Base-by-base conservation (phyloP, 1,140 invertebrate genomes). In the Anoplophora glabripennis region DNA sequence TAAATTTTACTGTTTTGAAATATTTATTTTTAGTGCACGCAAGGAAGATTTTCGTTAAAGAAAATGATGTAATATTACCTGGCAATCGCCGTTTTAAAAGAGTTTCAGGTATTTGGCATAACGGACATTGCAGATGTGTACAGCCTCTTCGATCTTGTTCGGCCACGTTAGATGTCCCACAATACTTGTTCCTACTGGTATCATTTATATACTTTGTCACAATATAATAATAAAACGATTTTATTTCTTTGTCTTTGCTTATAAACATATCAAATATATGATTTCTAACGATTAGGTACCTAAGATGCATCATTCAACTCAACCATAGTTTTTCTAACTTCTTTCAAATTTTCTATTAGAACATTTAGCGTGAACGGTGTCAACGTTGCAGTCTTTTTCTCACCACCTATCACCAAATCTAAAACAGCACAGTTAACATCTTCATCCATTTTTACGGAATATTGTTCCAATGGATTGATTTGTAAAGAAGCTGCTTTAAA, bases 401-500 rank as follows among this genome's bases (percentile, higher is more conserved):
- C 38, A n/a, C 59, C 66, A 57, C 70, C 61, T 18, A 72, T 61
- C 21, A 28, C 63, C 17, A 74, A 54, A 57, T 72, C 59, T 40
- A 75, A 34, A 33, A 59, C 41, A n/a, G 59, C 66, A 61, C 61
- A 67, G 37, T 66, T 62, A 8, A 55, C 49, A 37, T 65, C 63
- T 21, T 41, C 28, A 56, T 71, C 66, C 9, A 66, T 46, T 44
- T 58, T 48, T 28, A 59, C 36, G 9, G 36, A 52, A 37, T 67
- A 33, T 11, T 67, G 53, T 17, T 73, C 61, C 44, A 75, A 65
- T 7, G 42, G 41, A 64, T 75, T 73, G 2, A 75, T 72, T 64
- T 57, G 71, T 33, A 74, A 58, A 33, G 71, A 67, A 18, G 56
- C 46, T 33, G 36, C 45, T 45, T 57, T 64, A 40, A 75, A 66